These are phyloP conservation scores for Scomber scombrus DNA, from an alignment of 2,113 vertebrate genomes.

Conservation along the genomic window DNA sequence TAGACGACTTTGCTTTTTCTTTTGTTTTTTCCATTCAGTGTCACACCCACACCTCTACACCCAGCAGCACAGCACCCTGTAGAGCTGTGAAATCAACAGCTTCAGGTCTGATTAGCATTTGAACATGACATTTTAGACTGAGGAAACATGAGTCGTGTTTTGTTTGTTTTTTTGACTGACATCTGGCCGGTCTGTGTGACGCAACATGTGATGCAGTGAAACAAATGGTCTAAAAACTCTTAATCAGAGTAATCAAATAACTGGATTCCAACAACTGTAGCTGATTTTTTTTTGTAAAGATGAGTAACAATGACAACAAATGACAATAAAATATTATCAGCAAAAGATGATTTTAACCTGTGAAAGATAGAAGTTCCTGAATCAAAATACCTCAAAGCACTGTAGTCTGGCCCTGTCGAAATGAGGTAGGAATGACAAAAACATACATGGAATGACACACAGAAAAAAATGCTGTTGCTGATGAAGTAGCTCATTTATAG, in stretches of 20 bases:
- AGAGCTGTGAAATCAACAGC: conserved; percentile 46
- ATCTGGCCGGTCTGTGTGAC: neutral
- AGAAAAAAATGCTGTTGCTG: conserved; percentile 24
- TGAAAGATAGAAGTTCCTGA: neutral
- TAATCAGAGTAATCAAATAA: neutral
- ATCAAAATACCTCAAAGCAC: conserved; percentile 11
- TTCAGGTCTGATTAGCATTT: conserved; percentile 49
- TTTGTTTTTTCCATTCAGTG: conserved; percentile 31
- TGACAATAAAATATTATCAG: neutral
- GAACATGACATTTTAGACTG: conserved; percentile 48
- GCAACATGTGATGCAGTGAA: neutral
- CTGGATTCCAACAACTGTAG: neutral
- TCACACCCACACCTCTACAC: conserved; percentile 56
- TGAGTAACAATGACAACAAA: neutral
- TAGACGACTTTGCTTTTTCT: neutral
- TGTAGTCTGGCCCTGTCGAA: neutral
- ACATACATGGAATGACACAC: conserved; percentile 13
- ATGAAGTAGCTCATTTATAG: conserved; percentile 44
- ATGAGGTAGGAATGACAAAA: conserved; percentile 18
- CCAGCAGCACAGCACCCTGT: conserved; percentile 19
- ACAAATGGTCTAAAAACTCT: neutral
- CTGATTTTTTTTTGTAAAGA: neutral
- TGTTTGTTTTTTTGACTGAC: neutral
- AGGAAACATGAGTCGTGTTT: neutral
- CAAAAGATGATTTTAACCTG: neutral